phyloP scores from a whole-genome alignment of 2,113 vertebrate species.

The Trichomycterus rosablanca region DNA sequence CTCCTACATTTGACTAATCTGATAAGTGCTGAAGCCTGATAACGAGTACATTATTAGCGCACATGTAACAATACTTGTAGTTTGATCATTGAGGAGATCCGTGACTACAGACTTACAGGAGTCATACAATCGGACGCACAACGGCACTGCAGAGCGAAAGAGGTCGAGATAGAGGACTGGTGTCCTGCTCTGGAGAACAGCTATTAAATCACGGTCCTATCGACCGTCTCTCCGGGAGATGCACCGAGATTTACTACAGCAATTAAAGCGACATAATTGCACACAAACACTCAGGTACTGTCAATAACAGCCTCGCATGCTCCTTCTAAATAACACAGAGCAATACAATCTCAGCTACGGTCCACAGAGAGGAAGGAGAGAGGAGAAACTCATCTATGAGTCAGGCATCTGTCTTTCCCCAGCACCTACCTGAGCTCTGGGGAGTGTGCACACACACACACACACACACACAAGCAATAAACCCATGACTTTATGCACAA shows the following conservation, averaged over 20 bases:
- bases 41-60: too few relatives aligned
- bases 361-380: background rate
- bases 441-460: conserved; percentile 23
- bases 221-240: conserved; percentile 68
- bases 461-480: conserved; percentile 26
- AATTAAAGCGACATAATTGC: conserved; percentile 74
- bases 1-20: too few relatives aligned
- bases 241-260: conserved; percentile 73
- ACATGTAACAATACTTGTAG: too few relatives aligned
- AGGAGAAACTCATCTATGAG: conserved; percentile 30
- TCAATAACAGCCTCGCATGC: conserved; percentile 9
- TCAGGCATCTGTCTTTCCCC: conserved; percentile 37
- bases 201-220: conserved; percentile 75
- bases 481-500: conserved; percentile 15
- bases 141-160: conserved; percentile 2
- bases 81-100: too few relatives aligned
- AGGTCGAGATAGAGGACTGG: conserved; percentile 52
- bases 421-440: conserved; percentile 33
- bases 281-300: conserved; percentile 40
- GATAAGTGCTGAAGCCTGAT: too few relatives aligned
- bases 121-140: conserved; percentile 32
- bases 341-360: conserved; percentile 29
- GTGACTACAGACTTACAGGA: conserved; percentile 29
- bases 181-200: conserved; percentile 44
- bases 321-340: conserved; percentile 8